Base-by-base conservation (phyloP, 2,888 invertebrate genomes). In the Rhaphigaster nebulosa region DNA sequence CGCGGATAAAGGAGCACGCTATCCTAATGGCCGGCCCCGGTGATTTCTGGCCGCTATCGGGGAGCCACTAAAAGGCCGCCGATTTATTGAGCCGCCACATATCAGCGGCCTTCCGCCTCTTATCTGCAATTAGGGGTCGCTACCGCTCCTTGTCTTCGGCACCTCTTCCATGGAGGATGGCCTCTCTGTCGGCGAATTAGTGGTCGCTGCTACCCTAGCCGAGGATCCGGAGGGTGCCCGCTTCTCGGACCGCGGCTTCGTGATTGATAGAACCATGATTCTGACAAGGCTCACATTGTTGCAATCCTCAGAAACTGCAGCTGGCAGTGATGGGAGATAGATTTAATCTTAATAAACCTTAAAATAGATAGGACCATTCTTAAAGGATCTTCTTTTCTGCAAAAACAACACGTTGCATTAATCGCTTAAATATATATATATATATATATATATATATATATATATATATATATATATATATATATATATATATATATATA, bases 81-180 rank as follows among this genome's bases (percentile, higher is more conserved):
- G 84, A 84, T 84, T 84, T 84, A 84, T 84, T 84, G 84, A 84
- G 45, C 45, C 84, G 84, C 84, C 45, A 84, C 84, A 84, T 84
- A 84, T 84, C 84, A 84, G 84, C 84, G 45, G n/a, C 84, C 84
- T 84, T 84, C 84, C 84, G 84, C 84, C 84, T 84, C 84, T 84
- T 84, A 84, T 84, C 84, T 84, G 84, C 84, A 84, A 84, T 84
- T 84, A 84, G 84, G 84, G 45, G 45, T 50, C 84, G 70, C 70
- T 76, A 76, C 70, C 70, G 70, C 70, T 76, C 84, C 45, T 84
- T 50, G 84, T 84, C 84, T 50, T 84, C 84, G 84, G 26, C 84
- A 84, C 84, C 84, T 84, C 84, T 65, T 29, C 29, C 65, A 2
- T 18, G 29, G 70, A 38, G 70, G 70, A 76, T 76, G 70, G 70